Evolutionary conservation across 2,888 invertebrate genomes (phyloP), one percentile per base, ranked within the genome.

Genomic region (Eremobia ochroleuca): DNA sequence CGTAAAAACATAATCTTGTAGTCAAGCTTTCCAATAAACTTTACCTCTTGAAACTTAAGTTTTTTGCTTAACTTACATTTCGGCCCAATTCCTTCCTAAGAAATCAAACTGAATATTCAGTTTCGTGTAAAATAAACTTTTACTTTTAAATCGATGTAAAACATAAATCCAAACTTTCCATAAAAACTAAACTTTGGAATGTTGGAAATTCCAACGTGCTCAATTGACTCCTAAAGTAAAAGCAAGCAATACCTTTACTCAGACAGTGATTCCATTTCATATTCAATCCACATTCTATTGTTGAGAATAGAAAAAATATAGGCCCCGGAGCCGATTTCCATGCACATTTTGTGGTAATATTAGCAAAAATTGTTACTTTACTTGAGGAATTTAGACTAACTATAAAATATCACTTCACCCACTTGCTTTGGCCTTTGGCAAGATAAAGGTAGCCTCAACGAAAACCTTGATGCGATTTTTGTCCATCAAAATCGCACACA

Each of bases 131-230:
- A 55, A 21, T 68, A 5, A 40, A 28, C 5, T 65, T 43, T 46
- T 46, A 11, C 58, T 49, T 62, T 64, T 31, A 64, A 25, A 34
- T 58, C 21, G 4, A 18, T 6, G 15, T 46, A 64, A 43, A 66
- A 49, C 31, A 37, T 21, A 55, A 43, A 66, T 28, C 40, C 34
- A 66, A 40, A n/a, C 15, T n/a, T 49, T 43, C 25, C n/a, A 13
- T 76, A 8, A 34, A 28, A 80, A 58, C 55, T 28, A 67, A 66
- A 52, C 46, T 62, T 46, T 67, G 40, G 31, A 67, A 79, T 62
- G 28, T 52, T 31, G n/a, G 4, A 46, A 55, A 66, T 43, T 68
- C 18, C 34, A 55, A 40, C 25, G 11, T 40, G 25, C 31, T 49
- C 62, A 34, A 34, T 64, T 52, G 64, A 37, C 40, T 62, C 15